Conservation (phyloP, 2,888 invertebrate genomes). For the Holacanthella duospinosa region DNA sequence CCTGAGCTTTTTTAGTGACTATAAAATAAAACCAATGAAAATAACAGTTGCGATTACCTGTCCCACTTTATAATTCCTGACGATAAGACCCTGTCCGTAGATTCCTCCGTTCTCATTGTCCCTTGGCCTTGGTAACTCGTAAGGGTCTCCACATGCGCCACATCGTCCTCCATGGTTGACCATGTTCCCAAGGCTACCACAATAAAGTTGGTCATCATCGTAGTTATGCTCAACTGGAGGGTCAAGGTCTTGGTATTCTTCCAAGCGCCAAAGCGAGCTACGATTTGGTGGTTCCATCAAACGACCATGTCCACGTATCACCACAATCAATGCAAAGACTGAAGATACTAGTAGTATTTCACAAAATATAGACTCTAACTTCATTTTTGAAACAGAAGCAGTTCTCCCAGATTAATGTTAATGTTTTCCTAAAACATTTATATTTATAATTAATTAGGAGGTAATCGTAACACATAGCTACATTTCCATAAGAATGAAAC, state of each 20-base stretch:
- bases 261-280: conserved; percentile 11
- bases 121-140: conserved; percentile 36
- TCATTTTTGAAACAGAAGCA: too few species aligned
- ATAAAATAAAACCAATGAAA: too few species aligned
- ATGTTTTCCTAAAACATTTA: too few species aligned
- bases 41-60: too few species aligned
- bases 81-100: conserved; percentile 40
- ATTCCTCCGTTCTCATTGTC: conserved; percentile 40
- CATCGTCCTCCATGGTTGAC: conserved; percentile 8
- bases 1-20: too few species aligned
- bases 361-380: too few species aligned
- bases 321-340: neutral
- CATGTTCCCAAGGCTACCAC: conserved; percentile 8
- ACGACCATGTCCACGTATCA: conserved; percentile 1
- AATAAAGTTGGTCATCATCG: conserved; percentile 15
- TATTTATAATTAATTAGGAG: too few species aligned
- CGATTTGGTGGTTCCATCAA: conserved; percentile 9
- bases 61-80: conserved; percentile 39
- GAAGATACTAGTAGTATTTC: too few species aligned
- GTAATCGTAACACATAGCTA: too few species aligned
- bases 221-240: conserved; percentile 9
- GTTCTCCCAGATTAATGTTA: too few species aligned
- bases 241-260: neutral
- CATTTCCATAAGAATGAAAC: too few species aligned
- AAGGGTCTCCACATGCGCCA: conserved; percentile 38